Evolutionary conservation across 2,797 vertebrate genomes (phyloP).

Genomic region (Pteropus rufus): DNA sequence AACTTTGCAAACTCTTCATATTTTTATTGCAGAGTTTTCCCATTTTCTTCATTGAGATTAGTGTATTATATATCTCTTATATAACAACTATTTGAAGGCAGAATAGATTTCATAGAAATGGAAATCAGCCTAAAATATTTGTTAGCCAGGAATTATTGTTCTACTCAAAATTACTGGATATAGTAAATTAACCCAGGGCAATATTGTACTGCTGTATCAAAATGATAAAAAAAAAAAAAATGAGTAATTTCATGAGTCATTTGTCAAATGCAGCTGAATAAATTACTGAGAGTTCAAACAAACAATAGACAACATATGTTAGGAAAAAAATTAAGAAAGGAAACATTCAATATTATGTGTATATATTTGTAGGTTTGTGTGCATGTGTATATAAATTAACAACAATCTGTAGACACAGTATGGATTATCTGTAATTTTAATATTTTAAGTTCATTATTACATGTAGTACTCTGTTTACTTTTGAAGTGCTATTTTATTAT

Average conservation of each 20-base stretch:
- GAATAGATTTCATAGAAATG: conserved; percentile 4
- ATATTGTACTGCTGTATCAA: conserved; percentile 53
- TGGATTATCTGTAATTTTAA: conserved; percentile 10
- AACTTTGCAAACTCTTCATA: not conserved
- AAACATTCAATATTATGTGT: conserved; percentile 31
- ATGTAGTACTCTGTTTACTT: not conserved
- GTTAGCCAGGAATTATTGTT: conserved; percentile 54
- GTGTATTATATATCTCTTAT: not conserved
- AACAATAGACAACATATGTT: not conserved
- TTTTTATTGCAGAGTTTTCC: not conserved
- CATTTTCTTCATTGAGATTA: conserved; percentile 47
- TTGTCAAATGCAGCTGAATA: conserved; percentile 65
- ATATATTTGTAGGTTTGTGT: not conserved
- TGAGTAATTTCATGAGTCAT: conserved; percentile 69
- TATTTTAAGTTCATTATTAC: conserved; percentile 42
- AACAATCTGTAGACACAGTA: not conserved
- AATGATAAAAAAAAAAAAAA: conserved; percentile 66
- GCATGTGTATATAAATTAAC: not conserved
- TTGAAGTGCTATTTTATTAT: conserved; percentile 52
- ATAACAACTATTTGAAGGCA: conserved; percentile 38
- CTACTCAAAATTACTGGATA: conserved; percentile 55
- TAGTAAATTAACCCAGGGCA: conserved; percentile 67
- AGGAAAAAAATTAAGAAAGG: conserved; percentile 67
- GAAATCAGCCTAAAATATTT: conserved; percentile 47
- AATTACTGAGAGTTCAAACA: conserved; percentile 63